A percentile compares a stretch with the other conserved stretches of the same genome.
Evolutionary conservation across 2,113 vertebrate species (phyloP).

Genomic region (Aspiorhynchus laticeps): DNA sequence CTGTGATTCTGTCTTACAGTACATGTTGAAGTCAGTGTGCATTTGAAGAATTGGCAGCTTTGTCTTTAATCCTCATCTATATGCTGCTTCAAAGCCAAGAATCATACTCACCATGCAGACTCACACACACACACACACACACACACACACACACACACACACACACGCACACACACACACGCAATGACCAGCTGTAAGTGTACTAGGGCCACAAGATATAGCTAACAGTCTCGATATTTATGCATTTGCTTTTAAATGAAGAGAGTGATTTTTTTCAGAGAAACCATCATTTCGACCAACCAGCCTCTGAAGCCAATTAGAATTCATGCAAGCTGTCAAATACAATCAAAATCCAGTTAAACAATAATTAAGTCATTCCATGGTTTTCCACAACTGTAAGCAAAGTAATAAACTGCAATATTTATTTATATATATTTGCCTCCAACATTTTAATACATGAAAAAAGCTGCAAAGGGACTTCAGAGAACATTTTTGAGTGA

Average conservation of each 20-base stretch:
- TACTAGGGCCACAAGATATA: neutral
- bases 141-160: constrained; percentile 20
- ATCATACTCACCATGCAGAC: neutral
- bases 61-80: constrained; percentile 53
- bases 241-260: constrained; percentile 1
- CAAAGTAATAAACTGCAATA: neutral
- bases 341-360: neutral
- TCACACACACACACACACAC: constrained; percentile 10
- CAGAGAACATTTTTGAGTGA: neutral
- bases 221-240: neutral
- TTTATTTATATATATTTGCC: neutral
- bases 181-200: neutral
- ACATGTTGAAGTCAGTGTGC: constrained; percentile 29
- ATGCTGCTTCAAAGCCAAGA: constrained; percentile 39
- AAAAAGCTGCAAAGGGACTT: neutral
- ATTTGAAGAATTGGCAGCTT: constrained; percentile 22
- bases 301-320: neutral
- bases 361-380: neutral
- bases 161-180: constrained; percentile 28
- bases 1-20: constrained; percentile 19
- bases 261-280: neutral
- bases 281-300: neutral
- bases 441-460: neutral
- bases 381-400: neutral
- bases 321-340: neutral